These are phyloP conservation scores for Tetrao urogallus DNA, from an alignment of 2,113 vertebrate genomes.

Conservation along the genomic window DNA sequence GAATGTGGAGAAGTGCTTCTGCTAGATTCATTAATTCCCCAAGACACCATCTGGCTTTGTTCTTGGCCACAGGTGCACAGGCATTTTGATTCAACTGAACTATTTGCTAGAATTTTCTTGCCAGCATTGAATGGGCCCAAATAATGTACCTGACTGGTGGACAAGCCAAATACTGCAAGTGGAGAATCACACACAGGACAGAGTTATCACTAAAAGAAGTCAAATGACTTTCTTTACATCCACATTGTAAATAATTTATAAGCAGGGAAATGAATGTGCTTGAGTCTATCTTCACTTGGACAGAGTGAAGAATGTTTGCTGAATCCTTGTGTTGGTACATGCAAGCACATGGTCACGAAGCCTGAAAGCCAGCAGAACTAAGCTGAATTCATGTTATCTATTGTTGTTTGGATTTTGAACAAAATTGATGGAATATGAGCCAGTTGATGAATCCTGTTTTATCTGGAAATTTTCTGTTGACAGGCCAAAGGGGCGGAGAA, in stretches of 20 bases:
- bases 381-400: slow-evolving; percentile 77
- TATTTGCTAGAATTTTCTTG: neutral
- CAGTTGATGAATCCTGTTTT: slow-evolving; percentile 89
- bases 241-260: slow-evolving; percentile 31
- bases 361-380: slow-evolving; percentile 42
- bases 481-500: slow-evolving; percentile 94
- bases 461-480: slow-evolving; percentile 97
- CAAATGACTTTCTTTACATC: slow-evolving; percentile 48
- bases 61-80: neutral
- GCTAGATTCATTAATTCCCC: neutral
- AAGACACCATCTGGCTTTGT: neutral
- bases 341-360: slow-evolving; percentile 27
- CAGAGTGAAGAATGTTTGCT: slow-evolving; percentile 48
- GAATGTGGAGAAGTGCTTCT: neutral
- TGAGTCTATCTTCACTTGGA: slow-evolving; percentile 10
- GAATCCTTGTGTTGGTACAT: slow-evolving; percentile 29
- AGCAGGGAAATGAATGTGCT: slow-evolving; percentile 37
- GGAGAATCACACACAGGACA: slow-evolving; percentile 22
- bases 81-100: neutral
- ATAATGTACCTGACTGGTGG: neutral
- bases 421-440: slow-evolving; percentile 96
- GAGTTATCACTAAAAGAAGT: slow-evolving; percentile 41
- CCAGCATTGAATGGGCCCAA: neutral
- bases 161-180: neutral
- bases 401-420: slow-evolving; percentile 89